A percentile compares a stretch with the other conserved stretches of the same genome.
phyloP scores from a whole-genome alignment of 2,113 vertebrate genomes.

The Phalacrocorax pelagicus region DNA sequence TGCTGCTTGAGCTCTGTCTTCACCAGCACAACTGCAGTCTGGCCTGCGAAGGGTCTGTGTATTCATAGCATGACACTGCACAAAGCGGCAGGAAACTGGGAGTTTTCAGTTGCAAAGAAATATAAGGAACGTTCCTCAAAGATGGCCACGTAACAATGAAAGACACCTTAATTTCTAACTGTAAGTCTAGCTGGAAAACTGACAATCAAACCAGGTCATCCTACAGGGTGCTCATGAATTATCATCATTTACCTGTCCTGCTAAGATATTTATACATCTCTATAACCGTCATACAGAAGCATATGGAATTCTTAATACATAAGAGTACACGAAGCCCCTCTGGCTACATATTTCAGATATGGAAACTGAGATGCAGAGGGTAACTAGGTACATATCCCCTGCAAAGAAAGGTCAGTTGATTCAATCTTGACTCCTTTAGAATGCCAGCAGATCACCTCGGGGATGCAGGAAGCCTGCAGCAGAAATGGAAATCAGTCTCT shows the following conservation, averaged over 20 bases:
- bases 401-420: conserved; percentile 8
- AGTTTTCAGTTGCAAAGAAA: neutral
- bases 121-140: neutral
- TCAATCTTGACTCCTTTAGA: neutral
- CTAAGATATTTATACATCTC: neutral
- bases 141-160: neutral
- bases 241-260: neutral
- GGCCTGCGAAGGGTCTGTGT: neutral
- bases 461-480: neutral
- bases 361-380: neutral
- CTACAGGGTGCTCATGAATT: neutral
- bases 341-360: neutral
- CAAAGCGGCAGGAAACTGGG: neutral
- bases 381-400: neutral
- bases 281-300: neutral
- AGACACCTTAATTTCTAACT: neutral
- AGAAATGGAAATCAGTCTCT: conserved; percentile 4
- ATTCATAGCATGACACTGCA: neutral
- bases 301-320: neutral
- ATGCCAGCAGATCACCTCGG: neutral
- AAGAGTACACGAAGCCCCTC: neutral
- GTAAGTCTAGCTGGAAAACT: neutral
- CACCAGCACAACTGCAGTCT: neutral
- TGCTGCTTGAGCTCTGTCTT: neutral
- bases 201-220: neutral